Percentiles rank a stretch among this genome's conserved stretches.
Conservation (phyloP, 1,140 invertebrate species). For the Trichonephila inaurata region DNA sequence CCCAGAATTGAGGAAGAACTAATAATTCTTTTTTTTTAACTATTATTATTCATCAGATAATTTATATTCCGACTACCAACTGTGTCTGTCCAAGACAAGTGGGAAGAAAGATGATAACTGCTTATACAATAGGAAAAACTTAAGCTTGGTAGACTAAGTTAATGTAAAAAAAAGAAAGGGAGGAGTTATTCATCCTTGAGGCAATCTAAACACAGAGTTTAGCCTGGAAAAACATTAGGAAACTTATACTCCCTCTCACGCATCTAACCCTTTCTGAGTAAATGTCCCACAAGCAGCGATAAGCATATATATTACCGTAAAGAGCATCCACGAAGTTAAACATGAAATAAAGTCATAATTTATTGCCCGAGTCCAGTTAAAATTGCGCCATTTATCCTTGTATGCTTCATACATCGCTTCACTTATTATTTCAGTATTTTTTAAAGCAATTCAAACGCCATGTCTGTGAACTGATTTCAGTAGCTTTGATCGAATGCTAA, state of each 20-base stretch:
- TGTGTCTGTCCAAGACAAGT: neutral
- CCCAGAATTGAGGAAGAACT: neutral
- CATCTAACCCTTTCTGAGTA: neutral
- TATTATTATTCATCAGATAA: neutral
- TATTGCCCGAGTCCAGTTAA: neutral
- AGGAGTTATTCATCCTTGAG: neutral
- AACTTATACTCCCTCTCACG: neutral
- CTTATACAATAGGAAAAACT: neutral
- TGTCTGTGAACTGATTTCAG: neutral
- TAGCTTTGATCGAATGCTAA: neutral
- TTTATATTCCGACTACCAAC: neutral
- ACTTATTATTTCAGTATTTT: neutral
- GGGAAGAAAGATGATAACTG: constrained; percentile 21
- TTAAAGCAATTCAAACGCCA: neutral
- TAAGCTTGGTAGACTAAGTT: neutral
- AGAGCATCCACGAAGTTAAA: neutral
- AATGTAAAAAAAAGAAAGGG: neutral
- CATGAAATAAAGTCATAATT: neutral
- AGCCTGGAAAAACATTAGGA: neutral
- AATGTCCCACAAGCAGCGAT: neutral
- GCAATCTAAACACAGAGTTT: constrained; percentile 9
- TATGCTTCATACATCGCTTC: neutral
- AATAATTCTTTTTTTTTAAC: neutral
- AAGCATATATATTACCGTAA: constrained; percentile 7
- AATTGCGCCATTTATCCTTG: neutral